Conservation (phyloP, 2,113 vertebrate species). For the Psittacara wagleri region DNA sequence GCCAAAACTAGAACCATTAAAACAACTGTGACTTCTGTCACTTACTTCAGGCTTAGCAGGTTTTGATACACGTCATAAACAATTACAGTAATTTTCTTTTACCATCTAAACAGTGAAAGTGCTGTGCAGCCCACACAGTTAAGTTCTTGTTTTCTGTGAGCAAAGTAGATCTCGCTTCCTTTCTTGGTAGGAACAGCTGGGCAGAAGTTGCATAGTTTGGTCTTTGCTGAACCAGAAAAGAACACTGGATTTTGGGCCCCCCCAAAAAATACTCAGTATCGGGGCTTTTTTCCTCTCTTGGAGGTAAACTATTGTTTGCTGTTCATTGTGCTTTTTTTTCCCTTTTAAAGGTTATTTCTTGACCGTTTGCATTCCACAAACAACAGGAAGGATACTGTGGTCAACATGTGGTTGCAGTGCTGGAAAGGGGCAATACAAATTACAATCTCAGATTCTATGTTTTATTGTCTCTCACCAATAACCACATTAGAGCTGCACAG, state of each 20-base stretch:
- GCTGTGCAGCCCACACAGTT: not conserved
- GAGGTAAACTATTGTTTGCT: not conserved
- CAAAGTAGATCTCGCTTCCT: not conserved
- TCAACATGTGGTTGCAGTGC: slow-evolving; percentile 4
- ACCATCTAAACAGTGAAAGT: slow-evolving; percentile 21
- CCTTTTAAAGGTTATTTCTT: slow-evolving; percentile 19
- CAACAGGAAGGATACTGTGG: slow-evolving; percentile 42
- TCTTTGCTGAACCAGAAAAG: not conserved
- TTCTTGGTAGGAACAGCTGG: not conserved
- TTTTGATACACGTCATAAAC: slow-evolving; percentile 16
- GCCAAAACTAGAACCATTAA: not conserved
- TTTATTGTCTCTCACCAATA: not conserved
- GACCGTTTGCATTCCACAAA: not conserved
- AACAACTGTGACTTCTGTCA: not conserved
- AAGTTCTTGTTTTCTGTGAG: not conserved
- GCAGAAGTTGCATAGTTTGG: not conserved
- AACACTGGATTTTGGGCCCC: not conserved
- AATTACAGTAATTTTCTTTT: slow-evolving; percentile 38
- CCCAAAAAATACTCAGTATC: not conserved
- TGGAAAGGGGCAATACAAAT: slow-evolving; percentile 1
- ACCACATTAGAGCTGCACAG: not conserved
- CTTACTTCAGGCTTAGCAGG: slow-evolving; percentile 22
- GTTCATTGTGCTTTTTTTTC: not conserved
- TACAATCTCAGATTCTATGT: not conserved
- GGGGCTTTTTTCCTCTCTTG: rapidly evolving